Percentiles rank a stretch among this genome's conserved stretches.
phyloP scores from a whole-genome alignment of 2,797 vertebrate species.

The Caiman crocodilus region DNA sequence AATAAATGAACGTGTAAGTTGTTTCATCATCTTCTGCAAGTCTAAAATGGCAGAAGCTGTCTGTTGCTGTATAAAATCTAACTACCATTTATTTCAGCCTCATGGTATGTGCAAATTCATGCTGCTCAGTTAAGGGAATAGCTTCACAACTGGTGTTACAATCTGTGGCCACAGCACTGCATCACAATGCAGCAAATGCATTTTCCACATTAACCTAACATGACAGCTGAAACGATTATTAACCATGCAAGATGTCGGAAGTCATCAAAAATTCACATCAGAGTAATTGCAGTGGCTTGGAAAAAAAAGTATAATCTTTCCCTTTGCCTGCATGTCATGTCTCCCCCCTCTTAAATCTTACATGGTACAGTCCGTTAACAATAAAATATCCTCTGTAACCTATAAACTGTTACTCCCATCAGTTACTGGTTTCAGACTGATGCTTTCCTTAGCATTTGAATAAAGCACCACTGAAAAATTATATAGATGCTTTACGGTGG shows the following conservation, averaged over 20 bases:
- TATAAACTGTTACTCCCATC: constrained; percentile 92
- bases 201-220: constrained; percentile 95
- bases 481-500: constrained; percentile 50
- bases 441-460: constrained; percentile 77
- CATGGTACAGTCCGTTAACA: constrained; percentile 96
- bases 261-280: constrained; percentile 97
- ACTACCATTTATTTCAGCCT: constrained; percentile 79
- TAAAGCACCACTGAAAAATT: constrained; percentile 54
- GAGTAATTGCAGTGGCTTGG: constrained; percentile 92
- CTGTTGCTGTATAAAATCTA: constrained; percentile 72
- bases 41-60: constrained; percentile 83
- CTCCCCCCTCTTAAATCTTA: constrained; percentile 84
- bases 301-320: constrained; percentile 81
- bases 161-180: constrained; percentile 83
- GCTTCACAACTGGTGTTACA: constrained; percentile 81
- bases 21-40: constrained; percentile 50
- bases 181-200: constrained; percentile 85
- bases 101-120: constrained; percentile 82
- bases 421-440: constrained; percentile 85
- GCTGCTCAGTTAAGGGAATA: constrained; percentile 82
- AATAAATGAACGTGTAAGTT: constrained; percentile 40
- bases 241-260: constrained; percentile 98
- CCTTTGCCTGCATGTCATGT: constrained; percentile 77
- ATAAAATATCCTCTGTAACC: constrained; percentile 97
- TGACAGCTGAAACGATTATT: constrained; percentile 97